phyloP scores from a whole-genome alignment of 2,888 invertebrate species.

The Ischnura elegans region DNA sequence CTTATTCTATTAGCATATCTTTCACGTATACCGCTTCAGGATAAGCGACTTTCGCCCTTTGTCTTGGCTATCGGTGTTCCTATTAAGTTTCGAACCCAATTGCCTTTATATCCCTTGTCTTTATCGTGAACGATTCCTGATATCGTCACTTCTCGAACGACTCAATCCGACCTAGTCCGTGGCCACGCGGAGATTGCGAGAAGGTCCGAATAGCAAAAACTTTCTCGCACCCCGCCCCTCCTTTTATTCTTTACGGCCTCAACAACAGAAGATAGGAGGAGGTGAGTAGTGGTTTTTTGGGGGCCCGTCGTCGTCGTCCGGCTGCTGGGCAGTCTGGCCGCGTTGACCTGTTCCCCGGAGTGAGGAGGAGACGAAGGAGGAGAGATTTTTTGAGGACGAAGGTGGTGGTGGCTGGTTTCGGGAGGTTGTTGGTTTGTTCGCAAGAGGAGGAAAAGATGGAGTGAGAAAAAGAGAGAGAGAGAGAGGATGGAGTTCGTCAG shows the following conservation, averaged over 20 bases:
- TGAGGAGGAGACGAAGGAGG: not conserved
- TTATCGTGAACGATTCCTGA: too few species aligned
- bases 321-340: conserved; percentile 56
- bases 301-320: not conserved
- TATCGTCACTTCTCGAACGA: too few species aligned
- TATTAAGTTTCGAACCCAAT: too few species aligned
- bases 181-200: not conserved
- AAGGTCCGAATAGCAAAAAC: not conserved
- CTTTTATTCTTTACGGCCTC: too few species aligned
- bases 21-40: too few species aligned
- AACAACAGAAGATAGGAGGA: too few species aligned
- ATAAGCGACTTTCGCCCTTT: too few species aligned
- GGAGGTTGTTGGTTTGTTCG: conserved; percentile 38
- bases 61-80: too few species aligned
- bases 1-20: too few species aligned
- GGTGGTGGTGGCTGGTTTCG: conserved; percentile 32
- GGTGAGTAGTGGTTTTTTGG: not conserved
- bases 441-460: not conserved
- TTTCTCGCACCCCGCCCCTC: not conserved
- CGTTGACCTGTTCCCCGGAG: conserved; percentile 49
- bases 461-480: not conserved
- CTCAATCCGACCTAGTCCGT: not conserved
- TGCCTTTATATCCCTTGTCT: too few species aligned
- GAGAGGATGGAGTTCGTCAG: too few species aligned
- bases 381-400: not conserved